Percentiles rank a stretch among this genome's conserved stretches.
These are phyloP conservation scores for Samia ricini DNA, from an alignment of 1,140 invertebrate genomes.

Conservation along the genomic window DNA sequence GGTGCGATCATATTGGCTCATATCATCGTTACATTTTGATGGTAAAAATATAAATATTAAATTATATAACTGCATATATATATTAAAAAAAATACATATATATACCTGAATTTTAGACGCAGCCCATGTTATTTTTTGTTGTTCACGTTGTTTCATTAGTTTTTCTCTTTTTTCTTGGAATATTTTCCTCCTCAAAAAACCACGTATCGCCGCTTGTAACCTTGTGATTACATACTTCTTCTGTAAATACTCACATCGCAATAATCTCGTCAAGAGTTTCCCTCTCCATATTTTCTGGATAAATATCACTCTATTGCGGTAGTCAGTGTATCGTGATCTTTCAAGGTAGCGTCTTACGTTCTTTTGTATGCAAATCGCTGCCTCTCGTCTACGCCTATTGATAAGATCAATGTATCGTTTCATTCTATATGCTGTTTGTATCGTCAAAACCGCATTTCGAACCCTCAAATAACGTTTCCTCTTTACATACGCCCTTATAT, in stretches of 20 bases:
- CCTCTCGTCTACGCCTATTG: slow-evolving; percentile 53
- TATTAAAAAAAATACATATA: slow-evolving; percentile 9
- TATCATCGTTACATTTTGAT: too few species aligned
- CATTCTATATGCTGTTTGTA: slow-evolving; percentile 59
- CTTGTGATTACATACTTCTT: slow-evolving; percentile 50
- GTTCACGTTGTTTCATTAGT: slow-evolving; percentile 68
- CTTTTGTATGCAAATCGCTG: slow-evolving; percentile 81
- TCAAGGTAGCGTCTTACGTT: slow-evolving; percentile 78
- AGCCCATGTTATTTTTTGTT: slow-evolving; percentile 70
- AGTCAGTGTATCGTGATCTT: slow-evolving; percentile 48
- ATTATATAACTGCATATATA: too few species aligned
- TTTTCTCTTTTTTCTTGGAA: slow-evolving; percentile 52
- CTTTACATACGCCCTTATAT: slow-evolving; percentile 46
- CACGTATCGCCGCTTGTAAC: slow-evolving; percentile 71
- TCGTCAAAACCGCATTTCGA: slow-evolving; percentile 34
- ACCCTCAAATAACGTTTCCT: slow-evolving; percentile 48
- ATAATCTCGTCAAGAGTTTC: slow-evolving; percentile 46
- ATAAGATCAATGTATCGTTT: slow-evolving; percentile 34
- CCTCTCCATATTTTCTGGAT: slow-evolving; percentile 74
- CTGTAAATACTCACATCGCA: slow-evolving; percentile 51
- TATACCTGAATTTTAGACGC: slow-evolving; percentile 81
- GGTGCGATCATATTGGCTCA: too few species aligned
- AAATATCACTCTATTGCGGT: slow-evolving; percentile 46
- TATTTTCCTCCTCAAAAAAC: slow-evolving; percentile 72
- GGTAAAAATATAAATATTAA: too few species aligned